Conservation (phyloP, 2,113 vertebrate genomes). For the Verasper variegatus region DNA sequence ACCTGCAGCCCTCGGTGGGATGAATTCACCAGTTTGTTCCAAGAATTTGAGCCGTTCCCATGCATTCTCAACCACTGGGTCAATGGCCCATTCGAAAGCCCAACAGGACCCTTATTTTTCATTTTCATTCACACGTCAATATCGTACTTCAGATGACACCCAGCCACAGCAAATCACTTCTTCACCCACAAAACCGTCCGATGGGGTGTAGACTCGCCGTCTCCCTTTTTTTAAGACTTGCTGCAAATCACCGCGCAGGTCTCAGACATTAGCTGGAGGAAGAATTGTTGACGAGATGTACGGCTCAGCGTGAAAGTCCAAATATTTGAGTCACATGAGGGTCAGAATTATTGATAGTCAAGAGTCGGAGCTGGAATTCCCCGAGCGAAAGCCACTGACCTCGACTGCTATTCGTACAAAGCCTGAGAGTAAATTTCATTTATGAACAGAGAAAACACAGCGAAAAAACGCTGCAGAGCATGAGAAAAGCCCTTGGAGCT, state of each 20-base stretch:
- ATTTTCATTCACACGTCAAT: background rate
- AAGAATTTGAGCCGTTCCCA: too few species aligned
- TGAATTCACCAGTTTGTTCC: background rate
- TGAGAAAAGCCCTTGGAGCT: background rate
- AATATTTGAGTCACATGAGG: conserved; percentile 65
- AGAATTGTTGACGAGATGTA: conserved; percentile 15
- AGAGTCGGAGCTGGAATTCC: conserved; percentile 63
- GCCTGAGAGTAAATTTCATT: conserved; percentile 43
- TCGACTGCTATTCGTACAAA: conserved; percentile 19
- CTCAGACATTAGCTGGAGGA: conserved; percentile 22
- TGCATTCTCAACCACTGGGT: background rate
- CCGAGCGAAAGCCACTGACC: conserved; percentile 38
- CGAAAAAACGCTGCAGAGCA: background rate
- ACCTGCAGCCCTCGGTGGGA: conserved; percentile 53
- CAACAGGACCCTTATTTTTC: conserved; percentile 5
- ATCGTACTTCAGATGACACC: background rate
- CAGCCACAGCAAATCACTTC: background rate
- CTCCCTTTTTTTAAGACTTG: background rate
- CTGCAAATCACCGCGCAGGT: conserved; percentile 4
- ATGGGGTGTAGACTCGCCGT: background rate
- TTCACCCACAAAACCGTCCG: conserved; percentile 3
- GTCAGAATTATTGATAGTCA: conserved; percentile 45
- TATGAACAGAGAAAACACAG: conserved; percentile 20
- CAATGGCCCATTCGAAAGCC: background rate
- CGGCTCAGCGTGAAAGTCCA: conserved; percentile 11